These are phyloP conservation scores for Panopea generosa DNA, from an alignment of 2,888 invertebrate species.

Conservation along the genomic window DNA sequence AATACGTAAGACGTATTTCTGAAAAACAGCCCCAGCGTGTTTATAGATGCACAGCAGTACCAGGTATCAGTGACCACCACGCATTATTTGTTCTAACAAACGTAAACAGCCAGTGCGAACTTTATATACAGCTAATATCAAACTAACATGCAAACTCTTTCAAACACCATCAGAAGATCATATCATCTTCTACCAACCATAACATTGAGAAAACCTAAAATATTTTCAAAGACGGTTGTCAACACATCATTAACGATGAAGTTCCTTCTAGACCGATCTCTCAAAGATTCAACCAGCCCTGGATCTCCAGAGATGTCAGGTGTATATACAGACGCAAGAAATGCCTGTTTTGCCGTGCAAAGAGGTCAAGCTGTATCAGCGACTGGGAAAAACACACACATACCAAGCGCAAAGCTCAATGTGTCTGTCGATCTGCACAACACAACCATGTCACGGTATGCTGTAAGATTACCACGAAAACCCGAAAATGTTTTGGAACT, in stretches of 20 bases:
- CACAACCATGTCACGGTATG: slow-evolving; percentile 23
- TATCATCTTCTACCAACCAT: neutral
- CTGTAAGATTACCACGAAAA: slow-evolving; percentile 22
- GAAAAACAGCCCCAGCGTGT: slow-evolving; percentile 29
- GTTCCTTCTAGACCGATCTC: slow-evolving; percentile 11
- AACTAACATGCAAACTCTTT: neutral
- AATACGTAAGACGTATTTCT: slow-evolving; percentile 16
- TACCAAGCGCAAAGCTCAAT: slow-evolving; percentile 9
- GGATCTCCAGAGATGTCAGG: slow-evolving; percentile 8
- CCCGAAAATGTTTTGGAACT: slow-evolving; percentile 28
- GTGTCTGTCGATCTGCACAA: slow-evolving; percentile 22
- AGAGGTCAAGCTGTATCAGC: neutral
- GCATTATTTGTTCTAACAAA: slow-evolving; percentile 17
- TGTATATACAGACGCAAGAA: slow-evolving; percentile 6
- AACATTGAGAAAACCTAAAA: slow-evolving; percentile 8
- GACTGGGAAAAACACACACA: slow-evolving; percentile 17
- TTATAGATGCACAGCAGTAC: slow-evolving; percentile 11
- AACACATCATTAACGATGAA: neutral
- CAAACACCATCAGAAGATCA: neutral
- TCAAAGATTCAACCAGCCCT: slow-evolving; percentile 15
- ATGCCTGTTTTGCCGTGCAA: neutral
- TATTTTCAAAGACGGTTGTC: slow-evolving; percentile 3
- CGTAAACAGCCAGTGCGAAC: slow-evolving; percentile 1
- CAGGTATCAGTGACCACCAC: slow-evolving; percentile 39
- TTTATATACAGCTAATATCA: neutral